Evolutionary conservation across 2,888 invertebrate species (phyloP).

Genomic region (Sympetrum striolatum): DNA sequence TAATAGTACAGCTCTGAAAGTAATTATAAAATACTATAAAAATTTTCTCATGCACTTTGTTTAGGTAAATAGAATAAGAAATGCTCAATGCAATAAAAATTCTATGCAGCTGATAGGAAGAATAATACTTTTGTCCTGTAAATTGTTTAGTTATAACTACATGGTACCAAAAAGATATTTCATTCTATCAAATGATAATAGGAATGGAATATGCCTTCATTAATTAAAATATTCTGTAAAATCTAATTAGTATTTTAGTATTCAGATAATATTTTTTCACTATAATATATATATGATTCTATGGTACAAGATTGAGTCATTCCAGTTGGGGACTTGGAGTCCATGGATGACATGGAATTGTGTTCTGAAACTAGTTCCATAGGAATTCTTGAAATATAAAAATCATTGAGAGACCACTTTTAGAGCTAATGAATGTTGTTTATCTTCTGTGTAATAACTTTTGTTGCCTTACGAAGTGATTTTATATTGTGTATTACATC

Average conservation of each 20-base stretch:
- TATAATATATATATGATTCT: neutral
- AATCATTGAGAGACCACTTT: conserved; percentile 13
- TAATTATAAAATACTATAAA: conserved; percentile 2
- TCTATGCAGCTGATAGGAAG: neutral
- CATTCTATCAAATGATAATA: neutral
- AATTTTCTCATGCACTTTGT: conserved; percentile 8
- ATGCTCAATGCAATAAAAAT: conserved; percentile 32
- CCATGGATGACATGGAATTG: conserved; percentile 12
- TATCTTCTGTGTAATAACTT: conserved; percentile 3
- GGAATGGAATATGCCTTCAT: conserved; percentile 13
- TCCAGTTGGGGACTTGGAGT: conserved; percentile 15
- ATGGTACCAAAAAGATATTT: conserved; percentile 15
- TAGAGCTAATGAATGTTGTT: conserved; percentile 11
- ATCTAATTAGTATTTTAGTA: conserved; percentile 39
- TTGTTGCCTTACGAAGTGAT: conserved; percentile 23
- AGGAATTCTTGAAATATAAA: neutral
- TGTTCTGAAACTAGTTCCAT: conserved; percentile 29
- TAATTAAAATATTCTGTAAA: conserved; percentile 24
- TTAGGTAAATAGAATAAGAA: neutral
- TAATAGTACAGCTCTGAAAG: neutral
- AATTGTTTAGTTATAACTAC: conserved; percentile 2
- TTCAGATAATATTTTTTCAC: conserved; percentile 38
- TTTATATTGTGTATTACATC: conserved; percentile 35
- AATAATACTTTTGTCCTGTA: neutral
- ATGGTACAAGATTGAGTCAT: conserved; percentile 42